phyloP scores from a whole-genome alignment of 2,888 invertebrate species.

The Aleiodes leptofemur region DNA sequence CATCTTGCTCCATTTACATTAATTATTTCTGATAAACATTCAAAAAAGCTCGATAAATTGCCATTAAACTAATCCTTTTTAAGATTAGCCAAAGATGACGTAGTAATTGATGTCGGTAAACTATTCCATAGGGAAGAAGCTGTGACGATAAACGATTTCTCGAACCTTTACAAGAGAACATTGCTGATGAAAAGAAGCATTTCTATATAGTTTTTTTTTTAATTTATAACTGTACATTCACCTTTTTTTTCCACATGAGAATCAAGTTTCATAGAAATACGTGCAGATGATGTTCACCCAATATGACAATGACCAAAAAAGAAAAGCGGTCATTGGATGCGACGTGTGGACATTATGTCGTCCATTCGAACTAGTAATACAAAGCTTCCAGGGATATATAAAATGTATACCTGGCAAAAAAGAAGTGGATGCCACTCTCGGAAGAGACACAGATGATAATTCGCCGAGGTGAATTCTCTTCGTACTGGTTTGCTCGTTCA shows the following conservation, averaged over 20 bases:
- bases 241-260: background rate
- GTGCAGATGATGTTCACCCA: slow-evolving; percentile 62
- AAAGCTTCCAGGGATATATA: background rate
- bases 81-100: too few relatives aligned
- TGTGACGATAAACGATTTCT: background rate
- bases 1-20: too few relatives aligned
- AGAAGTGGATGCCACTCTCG: slow-evolving; percentile 10
- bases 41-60: too few relatives aligned
- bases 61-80: too few relatives aligned
- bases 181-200: background rate
- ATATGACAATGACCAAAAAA: slow-evolving; percentile 29
- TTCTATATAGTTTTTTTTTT: background rate
- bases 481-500: slow-evolving; percentile 3
- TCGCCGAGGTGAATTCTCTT: slow-evolving; percentile 32
- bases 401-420: slow-evolving; percentile 32
- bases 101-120: too few relatives aligned
- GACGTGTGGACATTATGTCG: slow-evolving; percentile 36
- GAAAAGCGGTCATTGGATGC: slow-evolving; percentile 31
- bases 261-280: slow-evolving; percentile 59
- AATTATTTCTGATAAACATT: too few relatives aligned
- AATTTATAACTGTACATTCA: background rate
- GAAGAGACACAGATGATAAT: slow-evolving; percentile 42
- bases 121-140: too few relatives aligned
- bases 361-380: slow-evolving; percentile 9
- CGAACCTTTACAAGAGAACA: background rate